Conservation (phyloP, 2,113 vertebrate species). For the Nettapus auritus region DNA sequence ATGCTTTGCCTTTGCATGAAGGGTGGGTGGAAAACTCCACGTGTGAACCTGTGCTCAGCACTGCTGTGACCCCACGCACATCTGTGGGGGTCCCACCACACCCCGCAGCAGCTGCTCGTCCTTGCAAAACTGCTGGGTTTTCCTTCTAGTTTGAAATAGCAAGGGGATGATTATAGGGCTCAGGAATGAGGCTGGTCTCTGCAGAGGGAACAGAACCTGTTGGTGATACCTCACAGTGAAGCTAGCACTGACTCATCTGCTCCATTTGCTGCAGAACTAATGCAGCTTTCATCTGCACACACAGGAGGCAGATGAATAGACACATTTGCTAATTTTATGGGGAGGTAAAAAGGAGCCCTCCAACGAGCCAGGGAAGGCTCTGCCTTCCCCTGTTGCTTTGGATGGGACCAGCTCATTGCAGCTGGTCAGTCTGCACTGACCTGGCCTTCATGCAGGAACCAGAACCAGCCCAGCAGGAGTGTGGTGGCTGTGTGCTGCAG, state of each 20-base stretch:
- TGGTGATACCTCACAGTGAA: neutral
- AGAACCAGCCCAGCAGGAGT: neutral
- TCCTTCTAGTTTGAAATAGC: neutral
- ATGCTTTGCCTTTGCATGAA: accelerated
- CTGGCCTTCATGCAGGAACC: neutral
- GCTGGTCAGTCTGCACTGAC: neutral
- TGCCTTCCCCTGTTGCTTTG: neutral
- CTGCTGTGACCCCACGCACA: accelerated
- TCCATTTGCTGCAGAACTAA: neutral
- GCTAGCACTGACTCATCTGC: conserved; percentile 31
- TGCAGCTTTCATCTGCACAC: neutral
- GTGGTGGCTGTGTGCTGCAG: neutral
- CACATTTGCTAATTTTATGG: neutral
- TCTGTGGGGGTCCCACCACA: neutral
- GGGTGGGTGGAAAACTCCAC: accelerated
- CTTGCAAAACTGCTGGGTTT: neutral
- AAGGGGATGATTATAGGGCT: neutral
- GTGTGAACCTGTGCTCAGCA: neutral
- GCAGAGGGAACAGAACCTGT: neutral
- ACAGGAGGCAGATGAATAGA: neutral
- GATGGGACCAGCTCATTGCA: neutral
- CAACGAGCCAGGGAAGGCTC: neutral
- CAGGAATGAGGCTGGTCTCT: neutral
- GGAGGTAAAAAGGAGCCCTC: neutral
- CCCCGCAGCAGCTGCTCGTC: neutral